Evolutionary conservation across 1,140 invertebrate species (phyloP), one percentile per base, ranked within the genome.

Genomic region (Olivierus martensii): DNA sequence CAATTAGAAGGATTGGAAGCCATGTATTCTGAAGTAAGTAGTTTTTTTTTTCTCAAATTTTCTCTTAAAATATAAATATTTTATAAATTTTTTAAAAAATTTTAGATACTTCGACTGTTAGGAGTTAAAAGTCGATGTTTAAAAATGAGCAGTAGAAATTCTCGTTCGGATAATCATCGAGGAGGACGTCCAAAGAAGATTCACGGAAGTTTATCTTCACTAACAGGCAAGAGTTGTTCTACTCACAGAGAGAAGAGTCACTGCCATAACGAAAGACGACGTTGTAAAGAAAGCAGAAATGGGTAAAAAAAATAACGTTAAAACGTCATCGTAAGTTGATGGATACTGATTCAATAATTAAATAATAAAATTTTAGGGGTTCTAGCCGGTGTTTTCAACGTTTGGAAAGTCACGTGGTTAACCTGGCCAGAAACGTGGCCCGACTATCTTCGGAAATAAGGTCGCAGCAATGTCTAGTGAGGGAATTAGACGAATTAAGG

Each of bases 401-500:
- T 15, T 70, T 94, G 47, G 90, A 94, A 69, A 85, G 86, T 9
- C 89, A 94, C 66, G 87, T 93, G 11, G 87, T 92, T 9, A 92
- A 88, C 5, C 69, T 94, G 44, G 88, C 89, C 1, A 73, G 87
- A 51, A 90, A 84, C 55, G 87, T 93, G 14, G 88, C 88, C 18
- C 88, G 92, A 69, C 70, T 93, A 3, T 91, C 87, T 15, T 87
- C 85, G 2, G 89, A 94, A 73, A 87, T 93, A 81, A 71, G 87
- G 53, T 87, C 85, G 1, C 87, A 93, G 63, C 88, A 89, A 70
- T 70, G 87, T 14, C 83, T 89, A 74, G 82, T 90, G n/a, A 66
- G 81, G 73, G 87, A 92, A 73, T 82, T 94, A 76, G 87, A 93
- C 68, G 80, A 78, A 62, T 81, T 94, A 62, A 75, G 85, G 53